phyloP scores from a whole-genome alignment of 2,113 vertebrate genomes.

The Phyllostomus discolor region DNA sequence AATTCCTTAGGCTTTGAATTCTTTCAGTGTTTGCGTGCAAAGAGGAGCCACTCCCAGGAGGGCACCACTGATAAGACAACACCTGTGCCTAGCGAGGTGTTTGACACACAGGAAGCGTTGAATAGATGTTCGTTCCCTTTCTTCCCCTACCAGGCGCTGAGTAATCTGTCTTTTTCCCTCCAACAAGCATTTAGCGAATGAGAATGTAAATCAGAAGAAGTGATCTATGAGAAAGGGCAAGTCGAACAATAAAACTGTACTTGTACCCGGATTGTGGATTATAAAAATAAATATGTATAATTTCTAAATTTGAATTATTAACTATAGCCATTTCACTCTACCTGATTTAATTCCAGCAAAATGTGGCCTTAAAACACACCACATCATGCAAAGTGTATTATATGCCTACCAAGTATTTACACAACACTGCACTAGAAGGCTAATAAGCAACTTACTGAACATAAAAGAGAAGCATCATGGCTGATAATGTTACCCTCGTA shows the following conservation, averaged over 20 bases:
- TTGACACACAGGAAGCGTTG: background rate
- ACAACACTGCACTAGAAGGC: background rate
- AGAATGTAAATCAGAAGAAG: background rate
- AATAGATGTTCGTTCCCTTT: background rate
- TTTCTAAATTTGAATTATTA: conserved; percentile 7
- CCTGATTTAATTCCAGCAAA: background rate
- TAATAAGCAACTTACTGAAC: background rate
- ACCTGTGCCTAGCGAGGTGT: background rate
- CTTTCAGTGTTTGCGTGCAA: background rate
- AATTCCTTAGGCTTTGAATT: background rate
- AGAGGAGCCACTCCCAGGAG: background rate
- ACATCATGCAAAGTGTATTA: background rate
- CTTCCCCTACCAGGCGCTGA: background rate
- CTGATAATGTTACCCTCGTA: background rate
- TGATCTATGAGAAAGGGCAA: background rate
- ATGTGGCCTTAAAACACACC: background rate
- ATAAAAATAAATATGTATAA: background rate
- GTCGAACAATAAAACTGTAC: background rate
- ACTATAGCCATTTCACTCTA: background rate
- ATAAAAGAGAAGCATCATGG: background rate
- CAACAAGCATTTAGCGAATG: background rate
- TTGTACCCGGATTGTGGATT: background rate
- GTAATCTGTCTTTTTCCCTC: background rate
- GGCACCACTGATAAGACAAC: background rate
- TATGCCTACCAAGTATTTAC: background rate